phyloP scores from a whole-genome alignment of 2,113 vertebrate species.

The Urocynchramus pylzowi region DNA sequence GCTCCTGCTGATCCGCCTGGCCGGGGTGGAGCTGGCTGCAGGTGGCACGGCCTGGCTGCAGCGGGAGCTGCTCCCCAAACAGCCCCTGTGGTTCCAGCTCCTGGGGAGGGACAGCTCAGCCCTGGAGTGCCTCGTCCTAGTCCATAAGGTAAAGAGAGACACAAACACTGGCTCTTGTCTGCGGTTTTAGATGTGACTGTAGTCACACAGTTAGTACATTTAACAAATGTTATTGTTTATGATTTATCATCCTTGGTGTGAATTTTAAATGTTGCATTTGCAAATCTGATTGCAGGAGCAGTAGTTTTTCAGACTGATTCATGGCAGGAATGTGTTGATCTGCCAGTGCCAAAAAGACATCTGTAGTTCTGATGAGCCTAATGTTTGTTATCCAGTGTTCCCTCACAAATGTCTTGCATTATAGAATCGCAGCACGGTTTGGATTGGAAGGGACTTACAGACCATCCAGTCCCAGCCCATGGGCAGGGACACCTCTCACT shows the following conservation, averaged over 20 bases:
- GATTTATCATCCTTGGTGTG: not conserved
- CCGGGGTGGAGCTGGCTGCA: slow-evolving; percentile 85
- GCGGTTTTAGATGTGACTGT: not conserved
- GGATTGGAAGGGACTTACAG: not conserved
- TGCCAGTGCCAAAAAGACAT: not conserved
- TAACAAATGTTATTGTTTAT: not conserved
- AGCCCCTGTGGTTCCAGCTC: slow-evolving; percentile 87
- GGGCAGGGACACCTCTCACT: not conserved
- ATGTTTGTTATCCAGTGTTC: not conserved
- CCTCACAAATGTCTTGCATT: not conserved
- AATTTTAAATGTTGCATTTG: not conserved
- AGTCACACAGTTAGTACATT: not conserved
- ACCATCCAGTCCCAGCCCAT: not conserved
- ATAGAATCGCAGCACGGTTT: not conserved
- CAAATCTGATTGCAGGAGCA: not conserved
- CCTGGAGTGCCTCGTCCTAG: slow-evolving; percentile 84
- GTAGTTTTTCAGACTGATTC: not conserved
- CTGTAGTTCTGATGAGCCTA: not conserved
- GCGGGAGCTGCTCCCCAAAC: slow-evolving; percentile 71
- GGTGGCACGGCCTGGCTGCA: slow-evolving; percentile 78
- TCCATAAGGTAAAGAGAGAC: slow-evolving; percentile 75
- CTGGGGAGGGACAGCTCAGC: slow-evolving; percentile 78
- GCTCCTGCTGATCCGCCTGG: slow-evolving; percentile 79
- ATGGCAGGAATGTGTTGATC: not conserved
- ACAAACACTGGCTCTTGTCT: not conserved